A percentile compares a stretch with the other conserved stretches of the same genome.
These are phyloP conservation scores for Sander lucioperca DNA, from an alignment of 2,113 vertebrate species.

Conservation along the genomic window DNA sequence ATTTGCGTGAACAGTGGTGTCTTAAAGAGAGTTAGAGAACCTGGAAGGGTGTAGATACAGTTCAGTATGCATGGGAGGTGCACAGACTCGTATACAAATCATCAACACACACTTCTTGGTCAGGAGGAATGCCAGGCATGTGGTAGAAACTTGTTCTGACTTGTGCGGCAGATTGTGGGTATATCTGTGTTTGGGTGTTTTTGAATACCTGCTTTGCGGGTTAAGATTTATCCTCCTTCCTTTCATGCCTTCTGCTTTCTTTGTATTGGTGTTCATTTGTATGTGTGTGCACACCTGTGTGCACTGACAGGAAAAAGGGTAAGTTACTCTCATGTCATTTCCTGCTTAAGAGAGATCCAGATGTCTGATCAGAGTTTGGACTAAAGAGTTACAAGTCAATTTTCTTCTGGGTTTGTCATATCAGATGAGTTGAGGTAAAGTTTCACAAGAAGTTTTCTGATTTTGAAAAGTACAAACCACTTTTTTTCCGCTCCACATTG, in stretches of 20 bases:
- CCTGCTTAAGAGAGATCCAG: slow-evolving; percentile 26
- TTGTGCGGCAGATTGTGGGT: not conserved
- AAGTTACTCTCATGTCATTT: slow-evolving; percentile 33
- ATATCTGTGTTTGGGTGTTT: slow-evolving; percentile 34
- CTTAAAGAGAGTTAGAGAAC: not conserved
- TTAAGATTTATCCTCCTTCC: slow-evolving; percentile 1
- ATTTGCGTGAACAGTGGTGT: not conserved
- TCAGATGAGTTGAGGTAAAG: not conserved
- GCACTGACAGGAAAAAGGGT: slow-evolving; percentile 30
- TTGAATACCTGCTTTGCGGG: slow-evolving; percentile 53
- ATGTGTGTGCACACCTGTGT: not conserved
- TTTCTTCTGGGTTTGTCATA: not conserved
- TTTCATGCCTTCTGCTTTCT: slow-evolving; percentile 6
- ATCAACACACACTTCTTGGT: not conserved
- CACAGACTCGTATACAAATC: not conserved
- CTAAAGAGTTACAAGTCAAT: not conserved
- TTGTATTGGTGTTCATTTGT: slow-evolving; percentile 3
- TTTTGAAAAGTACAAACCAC: not conserved
- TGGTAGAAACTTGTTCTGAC: slow-evolving; percentile 56
- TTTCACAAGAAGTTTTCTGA: slow-evolving; percentile 1
- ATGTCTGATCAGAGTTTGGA: slow-evolving; percentile 24
- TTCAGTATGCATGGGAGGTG: not conserved
- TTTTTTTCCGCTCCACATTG: not conserved
- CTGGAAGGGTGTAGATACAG: not conserved
- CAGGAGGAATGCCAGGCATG: slow-evolving; percentile 60